Conservation (phyloP, 2,888 invertebrate species). For the Eristalis intricaria region DNA sequence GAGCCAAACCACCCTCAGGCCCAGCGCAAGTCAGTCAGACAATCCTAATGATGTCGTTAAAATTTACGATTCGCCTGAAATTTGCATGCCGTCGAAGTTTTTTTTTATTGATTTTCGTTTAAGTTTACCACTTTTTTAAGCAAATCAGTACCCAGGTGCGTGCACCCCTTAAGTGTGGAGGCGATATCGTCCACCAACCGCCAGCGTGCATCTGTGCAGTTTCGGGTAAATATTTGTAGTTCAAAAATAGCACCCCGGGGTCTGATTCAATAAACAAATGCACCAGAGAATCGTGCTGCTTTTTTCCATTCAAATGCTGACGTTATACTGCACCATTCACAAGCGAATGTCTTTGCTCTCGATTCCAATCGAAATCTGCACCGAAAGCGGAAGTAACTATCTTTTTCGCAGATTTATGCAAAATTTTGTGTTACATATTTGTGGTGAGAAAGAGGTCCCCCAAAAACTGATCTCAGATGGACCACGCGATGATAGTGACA, state of each 20-base stretch:
- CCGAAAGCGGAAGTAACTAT: conserved; percentile 25
- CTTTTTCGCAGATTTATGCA: conserved; percentile 39
- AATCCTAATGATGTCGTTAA: conserved; percentile 61
- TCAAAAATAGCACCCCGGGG: conserved; percentile 36
- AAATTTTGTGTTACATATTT: conserved; percentile 4
- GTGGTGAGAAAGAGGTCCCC: conserved; percentile 24
- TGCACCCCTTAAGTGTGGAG: conserved; percentile 1
- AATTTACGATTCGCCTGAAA: conserved; percentile 39
- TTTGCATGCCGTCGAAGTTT: conserved; percentile 33
- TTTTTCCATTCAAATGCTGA: too few relatives aligned
- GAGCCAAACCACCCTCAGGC: conserved; percentile 23
- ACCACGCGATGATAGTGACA: conserved; percentile 11
- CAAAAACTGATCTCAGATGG: neutral
- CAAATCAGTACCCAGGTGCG: conserved; percentile 55
- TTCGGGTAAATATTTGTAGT: conserved; percentile 42
- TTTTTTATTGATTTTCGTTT: conserved; percentile 18
- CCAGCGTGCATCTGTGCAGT: conserved; percentile 10
- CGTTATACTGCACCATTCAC: neutral
- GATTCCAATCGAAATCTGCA: conserved; percentile 6
- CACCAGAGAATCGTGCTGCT: neutral
- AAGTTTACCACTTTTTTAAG: conserved; percentile 28
- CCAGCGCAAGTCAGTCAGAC: neutral
- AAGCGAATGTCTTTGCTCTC: conserved; percentile 1
- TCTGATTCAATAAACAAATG: neutral
- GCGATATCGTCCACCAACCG: neutral